phyloP scores from a whole-genome alignment of 2,113 vertebrate genomes.

The Stomatorhinus ivindoensis region DNA sequence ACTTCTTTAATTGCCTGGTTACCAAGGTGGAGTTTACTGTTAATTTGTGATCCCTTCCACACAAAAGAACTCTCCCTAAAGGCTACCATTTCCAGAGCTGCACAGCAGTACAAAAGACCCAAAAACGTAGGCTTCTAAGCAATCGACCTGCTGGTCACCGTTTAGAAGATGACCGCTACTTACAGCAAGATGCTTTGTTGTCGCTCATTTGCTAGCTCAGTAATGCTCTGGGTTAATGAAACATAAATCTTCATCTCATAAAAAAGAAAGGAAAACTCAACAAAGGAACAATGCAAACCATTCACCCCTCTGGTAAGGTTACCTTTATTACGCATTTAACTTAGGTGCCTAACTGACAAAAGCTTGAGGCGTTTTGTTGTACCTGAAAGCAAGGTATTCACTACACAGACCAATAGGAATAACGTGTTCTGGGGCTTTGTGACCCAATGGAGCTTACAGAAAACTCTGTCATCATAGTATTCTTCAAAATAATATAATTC shows the following conservation, averaged over 20 bases:
- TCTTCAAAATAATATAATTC: not conserved
- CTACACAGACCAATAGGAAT: slow-evolving; percentile 7
- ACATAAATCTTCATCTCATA: not conserved
- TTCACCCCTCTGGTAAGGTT: not conserved
- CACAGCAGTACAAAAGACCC: not conserved
- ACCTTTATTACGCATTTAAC: not conserved
- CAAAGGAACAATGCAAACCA: not conserved
- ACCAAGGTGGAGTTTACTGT: not conserved
- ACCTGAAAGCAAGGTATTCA: slow-evolving; percentile 21
- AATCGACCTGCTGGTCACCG: not conserved
- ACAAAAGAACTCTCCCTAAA: not conserved
- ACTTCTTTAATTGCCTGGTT: not conserved
- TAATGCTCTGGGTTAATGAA: not conserved
- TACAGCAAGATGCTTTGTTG: not conserved
- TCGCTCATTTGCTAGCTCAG: not conserved
- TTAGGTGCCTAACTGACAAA: slow-evolving; percentile 9
- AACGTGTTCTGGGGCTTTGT: not conserved
- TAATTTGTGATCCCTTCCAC: not conserved
- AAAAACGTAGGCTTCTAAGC: not conserved
- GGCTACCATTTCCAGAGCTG: not conserved
- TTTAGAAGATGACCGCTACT: not conserved
- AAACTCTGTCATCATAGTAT: not conserved
- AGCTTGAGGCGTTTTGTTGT: slow-evolving; percentile 28
- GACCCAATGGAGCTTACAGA: not conserved
- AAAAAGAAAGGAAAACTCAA: not conserved